Evolutionary conservation across 2,113 vertebrate species (phyloP), one percentile per base, ranked within the genome.

Genomic region (Crocuta crocuta): DNA sequence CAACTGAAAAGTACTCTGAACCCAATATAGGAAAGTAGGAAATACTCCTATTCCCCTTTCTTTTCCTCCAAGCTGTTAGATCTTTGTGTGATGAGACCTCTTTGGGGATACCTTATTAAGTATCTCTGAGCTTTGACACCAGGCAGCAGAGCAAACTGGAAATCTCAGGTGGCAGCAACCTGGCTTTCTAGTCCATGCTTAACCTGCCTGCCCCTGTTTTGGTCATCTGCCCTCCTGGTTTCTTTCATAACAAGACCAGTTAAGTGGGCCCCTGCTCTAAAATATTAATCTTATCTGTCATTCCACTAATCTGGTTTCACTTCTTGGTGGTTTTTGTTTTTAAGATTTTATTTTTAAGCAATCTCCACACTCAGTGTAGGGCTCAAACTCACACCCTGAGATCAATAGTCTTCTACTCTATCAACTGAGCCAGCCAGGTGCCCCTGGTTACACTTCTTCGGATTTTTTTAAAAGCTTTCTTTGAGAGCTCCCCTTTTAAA

Each of bases 401-500:
- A 74, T 45, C 39, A 26, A 74, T 39, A 74, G 39, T 74, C 23
- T 74, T 12, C 13, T 7, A 35, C 23, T 74, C 39, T 26, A 26
- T 39, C 73, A 74, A 26, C 71, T 74, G 23, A 74, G 71, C 23
- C 23, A 43, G 39, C 35, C 5, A 13, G 39, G 39, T 11, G 43
- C 3, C 12, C 73, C 73, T 28, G 43, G 43, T 76, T 76, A 45
- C 87, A 71, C 15, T 39, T 88, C 88, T 88, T 93, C 73, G 86
- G 78, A 66, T 92, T 95, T 95, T 88, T 95, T 85, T 45, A 13
- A 81, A 87, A 91, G 31, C 78, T 81, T 95, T 97, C 45, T 93
- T 97, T 91, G 48, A 96, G 87, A n/a, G 50, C 91, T 35, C 50
- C 55, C 12, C 84, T 95, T 97, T 97, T 97, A 91, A 95, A 93